Percentiles rank a stretch among this genome's conserved stretches.
phyloP scores from a whole-genome alignment of 2,888 invertebrate species.

The Cephus pygmeus region DNA sequence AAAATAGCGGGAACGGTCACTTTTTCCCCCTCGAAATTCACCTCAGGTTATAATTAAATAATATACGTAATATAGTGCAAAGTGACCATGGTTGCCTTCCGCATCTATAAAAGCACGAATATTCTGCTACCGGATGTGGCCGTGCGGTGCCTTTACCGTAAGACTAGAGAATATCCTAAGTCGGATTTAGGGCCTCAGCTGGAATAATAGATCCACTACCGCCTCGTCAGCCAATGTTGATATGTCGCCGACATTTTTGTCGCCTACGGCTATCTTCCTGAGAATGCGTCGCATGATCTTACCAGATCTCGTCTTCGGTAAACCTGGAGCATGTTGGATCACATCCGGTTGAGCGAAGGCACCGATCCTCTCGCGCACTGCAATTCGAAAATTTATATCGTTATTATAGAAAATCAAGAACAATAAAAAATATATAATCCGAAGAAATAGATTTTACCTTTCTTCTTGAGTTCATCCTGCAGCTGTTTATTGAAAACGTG shows the following conservation, averaged over 20 bases:
- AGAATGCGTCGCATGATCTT: conserved; percentile 98
- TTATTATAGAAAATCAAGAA: not conserved
- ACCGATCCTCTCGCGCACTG: conserved; percentile 91
- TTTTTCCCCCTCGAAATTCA: not conserved
- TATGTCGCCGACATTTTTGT: conserved; percentile 90
- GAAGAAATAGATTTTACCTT: conserved; percentile 57
- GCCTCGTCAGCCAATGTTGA: conserved; percentile 93
- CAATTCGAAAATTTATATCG: conserved; percentile 27
- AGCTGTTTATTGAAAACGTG: conserved; percentile 77
- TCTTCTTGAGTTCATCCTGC: conserved; percentile 77
- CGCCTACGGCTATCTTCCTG: conserved; percentile 91
- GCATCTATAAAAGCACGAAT: not conserved
- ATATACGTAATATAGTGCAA: not conserved
- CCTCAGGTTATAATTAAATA: not conserved
- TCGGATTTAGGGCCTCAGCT: conserved; percentile 72
- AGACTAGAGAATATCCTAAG: not conserved
- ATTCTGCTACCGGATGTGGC: not conserved
- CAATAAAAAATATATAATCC: not conserved
- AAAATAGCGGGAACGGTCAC: not conserved
- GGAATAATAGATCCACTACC: conserved; percentile 85
- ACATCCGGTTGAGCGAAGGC: conserved; percentile 96
- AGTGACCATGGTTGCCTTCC: not conserved
- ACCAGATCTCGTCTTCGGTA: conserved; percentile 97
- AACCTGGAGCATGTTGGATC: conserved; percentile 91
- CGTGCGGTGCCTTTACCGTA: not conserved